A percentile compares a stretch with the other conserved stretches of the same genome.
phyloP scores from a whole-genome alignment of 2,797 vertebrate genomes.

The Columba guinea region DNA sequence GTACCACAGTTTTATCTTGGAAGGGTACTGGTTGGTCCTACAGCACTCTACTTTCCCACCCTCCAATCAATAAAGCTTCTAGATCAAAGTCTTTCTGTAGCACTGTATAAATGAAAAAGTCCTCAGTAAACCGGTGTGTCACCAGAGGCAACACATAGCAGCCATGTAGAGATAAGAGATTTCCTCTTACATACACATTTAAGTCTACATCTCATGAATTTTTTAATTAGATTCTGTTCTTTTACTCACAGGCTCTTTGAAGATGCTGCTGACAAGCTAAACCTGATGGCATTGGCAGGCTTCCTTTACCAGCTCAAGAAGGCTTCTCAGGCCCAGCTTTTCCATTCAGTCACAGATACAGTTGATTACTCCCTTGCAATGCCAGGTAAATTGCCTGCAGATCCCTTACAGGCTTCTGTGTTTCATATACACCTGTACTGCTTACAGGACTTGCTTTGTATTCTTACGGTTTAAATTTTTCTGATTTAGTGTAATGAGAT shows the following conservation, averaged over 20 bases:
- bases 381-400: constrained; percentile 82
- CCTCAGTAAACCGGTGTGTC: neutral
- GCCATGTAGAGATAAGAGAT: neutral
- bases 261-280: constrained; percentile 91
- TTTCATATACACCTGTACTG: neutral
- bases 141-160: neutral
- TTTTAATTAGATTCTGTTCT: constrained; percentile 23
- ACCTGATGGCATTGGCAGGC: constrained; percentile 87
- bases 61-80: neutral
- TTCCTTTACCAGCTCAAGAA: constrained; percentile 95
- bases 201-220: neutral
- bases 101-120: neutral
- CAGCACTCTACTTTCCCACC: neutral
- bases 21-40: neutral
- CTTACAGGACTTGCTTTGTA: neutral
- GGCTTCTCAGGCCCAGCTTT: constrained; percentile 94
- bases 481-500: neutral
- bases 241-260: constrained; percentile 89
- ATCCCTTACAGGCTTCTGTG: neutral
- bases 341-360: constrained; percentile 90
- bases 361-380: constrained; percentile 93
- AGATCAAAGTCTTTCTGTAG: neutral
- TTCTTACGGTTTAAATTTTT: neutral
- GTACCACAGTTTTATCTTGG: neutral
- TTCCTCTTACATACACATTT: neutral